phyloP scores from a whole-genome alignment of 2,888 invertebrate species.

The Apomyelois bistriatella region DNA sequence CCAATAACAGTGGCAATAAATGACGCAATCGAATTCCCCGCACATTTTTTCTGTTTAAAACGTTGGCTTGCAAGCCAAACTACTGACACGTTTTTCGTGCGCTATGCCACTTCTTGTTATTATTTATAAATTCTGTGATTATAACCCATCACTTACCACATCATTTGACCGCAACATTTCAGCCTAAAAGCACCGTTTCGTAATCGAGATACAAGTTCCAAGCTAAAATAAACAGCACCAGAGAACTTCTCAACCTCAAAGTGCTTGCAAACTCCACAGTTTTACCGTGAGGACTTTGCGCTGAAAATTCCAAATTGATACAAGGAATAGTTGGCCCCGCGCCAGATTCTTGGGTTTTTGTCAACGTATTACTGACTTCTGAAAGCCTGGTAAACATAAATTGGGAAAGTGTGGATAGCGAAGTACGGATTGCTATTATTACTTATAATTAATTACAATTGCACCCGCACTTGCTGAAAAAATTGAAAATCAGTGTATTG shows the following conservation, averaged over 20 bases:
- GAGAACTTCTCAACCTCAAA: background rate
- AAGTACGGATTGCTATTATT: too few species aligned
- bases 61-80: too few species aligned
- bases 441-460: too few species aligned
- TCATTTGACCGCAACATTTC: background rate
- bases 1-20: too few species aligned
- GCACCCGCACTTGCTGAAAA: too few species aligned
- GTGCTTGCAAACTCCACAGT: background rate
- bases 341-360: conserved; percentile 1
- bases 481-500: too few species aligned
- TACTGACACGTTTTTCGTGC: too few species aligned
- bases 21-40: too few species aligned
- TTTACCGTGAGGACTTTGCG: background rate
- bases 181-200: background rate
- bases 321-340: background rate
- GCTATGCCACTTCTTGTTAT: too few species aligned
- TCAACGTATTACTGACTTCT: background rate
- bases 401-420: background rate
- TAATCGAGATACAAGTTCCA: background rate
- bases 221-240: background rate
- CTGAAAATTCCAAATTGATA: conserved; percentile 1
- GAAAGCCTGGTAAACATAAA: background rate
- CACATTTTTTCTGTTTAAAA: too few species aligned
- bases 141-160: too few species aligned
- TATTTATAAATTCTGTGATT: too few species aligned